phyloP scores from a whole-genome alignment of 2,797 vertebrate species.

The Coluber constrictor region DNA sequence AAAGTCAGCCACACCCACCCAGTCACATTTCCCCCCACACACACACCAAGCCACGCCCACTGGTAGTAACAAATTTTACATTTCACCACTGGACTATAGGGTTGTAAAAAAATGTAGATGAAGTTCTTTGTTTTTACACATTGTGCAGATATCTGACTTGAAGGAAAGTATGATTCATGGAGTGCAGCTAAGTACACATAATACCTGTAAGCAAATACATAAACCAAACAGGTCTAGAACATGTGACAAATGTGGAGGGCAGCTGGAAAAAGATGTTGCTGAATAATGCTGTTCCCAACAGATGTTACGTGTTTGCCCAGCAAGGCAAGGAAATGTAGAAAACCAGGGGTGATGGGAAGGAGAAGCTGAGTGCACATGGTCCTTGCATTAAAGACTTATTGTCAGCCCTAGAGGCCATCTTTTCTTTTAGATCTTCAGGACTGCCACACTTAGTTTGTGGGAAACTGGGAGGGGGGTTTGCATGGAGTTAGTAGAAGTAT shows the following conservation, averaged over 20 bases:
- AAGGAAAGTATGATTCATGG: background rate
- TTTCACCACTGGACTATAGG: too few relatives aligned
- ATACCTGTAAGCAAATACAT: background rate
- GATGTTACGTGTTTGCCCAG: background rate
- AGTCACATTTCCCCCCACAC: too few relatives aligned
- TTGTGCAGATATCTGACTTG: background rate
- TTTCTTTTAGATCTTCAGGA: too few relatives aligned
- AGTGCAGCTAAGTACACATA: background rate
- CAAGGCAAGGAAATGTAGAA: background rate
- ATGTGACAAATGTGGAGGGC: background rate
- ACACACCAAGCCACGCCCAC: too few relatives aligned
- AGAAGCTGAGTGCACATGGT: background rate
- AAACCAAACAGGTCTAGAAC: background rate
- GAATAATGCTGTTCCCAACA: background rate
- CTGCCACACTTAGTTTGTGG: too few relatives aligned
- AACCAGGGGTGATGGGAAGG: background rate
- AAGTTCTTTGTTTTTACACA: background rate
- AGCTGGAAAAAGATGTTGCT: background rate
- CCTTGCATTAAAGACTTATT: background rate
- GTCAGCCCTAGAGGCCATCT: too few relatives aligned
- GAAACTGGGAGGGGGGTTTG: too few relatives aligned
- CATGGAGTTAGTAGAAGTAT: too few relatives aligned
- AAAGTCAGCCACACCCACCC: too few relatives aligned
- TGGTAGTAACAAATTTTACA: too few relatives aligned
- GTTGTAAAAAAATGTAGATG: background rate